Evolutionary conservation across 2,113 vertebrate genomes (phyloP).

Genomic region (Macquaria australasica): DNA sequence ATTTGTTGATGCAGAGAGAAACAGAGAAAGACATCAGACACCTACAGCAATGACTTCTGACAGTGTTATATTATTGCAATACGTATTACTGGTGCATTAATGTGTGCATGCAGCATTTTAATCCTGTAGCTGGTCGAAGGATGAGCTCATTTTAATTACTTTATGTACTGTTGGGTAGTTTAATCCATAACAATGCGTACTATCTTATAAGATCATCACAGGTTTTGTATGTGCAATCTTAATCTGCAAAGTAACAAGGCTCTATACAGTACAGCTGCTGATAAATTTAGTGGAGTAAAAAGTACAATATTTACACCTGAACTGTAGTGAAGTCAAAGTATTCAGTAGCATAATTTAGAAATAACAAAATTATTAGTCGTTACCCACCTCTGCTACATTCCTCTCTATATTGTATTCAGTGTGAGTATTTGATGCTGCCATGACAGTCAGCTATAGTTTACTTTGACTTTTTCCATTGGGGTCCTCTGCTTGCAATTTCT

Average conservation of each 20-base stretch:
- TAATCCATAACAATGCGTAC: neutral
- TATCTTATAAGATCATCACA: neutral
- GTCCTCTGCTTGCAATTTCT: no score
- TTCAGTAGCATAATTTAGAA: no score
- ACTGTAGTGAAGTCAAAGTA: neutral
- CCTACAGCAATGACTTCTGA: neutral
- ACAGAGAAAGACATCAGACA: neutral
- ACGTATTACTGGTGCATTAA: neutral
- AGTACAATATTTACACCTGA: neutral
- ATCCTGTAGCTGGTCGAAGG: neutral
- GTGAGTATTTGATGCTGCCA: no score
- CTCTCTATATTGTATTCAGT: no score
- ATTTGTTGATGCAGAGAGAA: conserved; percentile 4
- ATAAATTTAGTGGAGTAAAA: neutral
- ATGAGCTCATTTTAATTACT: neutral
- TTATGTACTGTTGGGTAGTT: neutral
- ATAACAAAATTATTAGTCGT: no score
- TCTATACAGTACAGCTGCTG: neutral
- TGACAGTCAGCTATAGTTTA: no score
- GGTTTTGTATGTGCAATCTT: neutral
- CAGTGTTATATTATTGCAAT: neutral
- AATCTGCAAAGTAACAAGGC: neutral
- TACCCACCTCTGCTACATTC: no score
- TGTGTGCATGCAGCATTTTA: neutral
- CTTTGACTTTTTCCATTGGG: no score